Evolutionary conservation across 2,888 invertebrate genomes (phyloP).

Genomic region (Smittia aterrima): DNA sequence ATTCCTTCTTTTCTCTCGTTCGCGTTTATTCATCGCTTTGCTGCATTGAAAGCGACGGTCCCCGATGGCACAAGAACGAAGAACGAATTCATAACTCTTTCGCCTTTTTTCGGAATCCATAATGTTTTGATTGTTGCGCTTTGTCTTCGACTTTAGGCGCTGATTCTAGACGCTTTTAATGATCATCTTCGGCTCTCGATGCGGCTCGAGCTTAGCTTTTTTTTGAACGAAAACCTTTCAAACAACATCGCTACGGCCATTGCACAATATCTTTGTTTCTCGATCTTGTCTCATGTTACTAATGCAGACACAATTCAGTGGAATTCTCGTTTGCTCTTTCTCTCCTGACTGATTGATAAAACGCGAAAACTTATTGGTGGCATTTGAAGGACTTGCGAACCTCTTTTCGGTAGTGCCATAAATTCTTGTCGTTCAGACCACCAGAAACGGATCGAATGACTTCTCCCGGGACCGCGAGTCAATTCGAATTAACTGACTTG

Average conservation of each 20-base stretch:
- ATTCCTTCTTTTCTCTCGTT: conserved; percentile 6
- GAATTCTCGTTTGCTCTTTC: conserved; percentile 13
- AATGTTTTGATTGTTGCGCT: conserved; percentile 9
- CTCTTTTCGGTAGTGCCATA: conserved; percentile 3
- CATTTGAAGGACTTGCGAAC: conserved; percentile 31
- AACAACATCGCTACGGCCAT: not conserved
- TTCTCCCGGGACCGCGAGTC: not conserved
- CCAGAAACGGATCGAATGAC: conserved; percentile 18
- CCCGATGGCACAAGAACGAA: conserved; percentile 20
- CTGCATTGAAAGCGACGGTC: not conserved
- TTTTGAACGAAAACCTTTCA: not conserved
- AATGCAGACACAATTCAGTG: conserved; percentile 40
- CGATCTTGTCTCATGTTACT: conserved; percentile 31
- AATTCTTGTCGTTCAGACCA: not conserved
- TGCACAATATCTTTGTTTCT: conserved; percentile 14
- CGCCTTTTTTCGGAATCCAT: conserved; percentile 10
- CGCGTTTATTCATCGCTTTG: no score
- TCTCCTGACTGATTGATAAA: conserved; percentile 34
- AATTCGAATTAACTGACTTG: conserved; percentile 32
- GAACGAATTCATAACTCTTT: not conserved
- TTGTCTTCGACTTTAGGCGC: conserved; percentile 24
- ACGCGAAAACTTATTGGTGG: conserved; percentile 30
- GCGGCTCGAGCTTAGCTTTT: not conserved
- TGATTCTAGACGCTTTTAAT: conserved; percentile 28
- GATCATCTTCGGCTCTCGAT: conserved; percentile 10